A percentile compares a stretch with the other conserved stretches of the same genome.
phyloP scores from a whole-genome alignment of 1,140 invertebrate species.

The Dermatophagoides farinae region DNA sequence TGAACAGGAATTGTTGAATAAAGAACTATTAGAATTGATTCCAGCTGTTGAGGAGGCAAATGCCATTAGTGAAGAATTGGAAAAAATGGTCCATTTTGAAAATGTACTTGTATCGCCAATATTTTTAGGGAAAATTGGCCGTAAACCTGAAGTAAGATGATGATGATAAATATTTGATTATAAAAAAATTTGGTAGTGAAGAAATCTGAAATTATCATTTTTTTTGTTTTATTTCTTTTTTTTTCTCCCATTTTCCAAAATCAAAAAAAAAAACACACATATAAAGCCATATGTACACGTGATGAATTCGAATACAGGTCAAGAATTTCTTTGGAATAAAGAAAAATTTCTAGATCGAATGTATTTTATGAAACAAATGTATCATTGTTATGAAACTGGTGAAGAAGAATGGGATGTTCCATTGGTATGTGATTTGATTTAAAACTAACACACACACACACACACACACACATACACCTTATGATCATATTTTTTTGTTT shows the following conservation, averaged over 20 bases:
- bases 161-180: not conserved
- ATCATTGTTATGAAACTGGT: conserved; percentile 34
- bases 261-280: no score
- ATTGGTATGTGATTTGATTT: conserved; percentile 24
- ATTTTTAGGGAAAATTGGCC: conserved; percentile 32
- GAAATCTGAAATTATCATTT: no score
- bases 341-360: conserved; percentile 36
- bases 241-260: not conserved
- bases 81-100: conserved; percentile 37
- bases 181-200: no score
- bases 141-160: conserved; percentile 22
- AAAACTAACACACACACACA: no score
- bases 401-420: conserved; percentile 33
- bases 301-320: conserved; percentile 32
- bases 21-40: conserved; percentile 36
- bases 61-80: conserved; percentile 36
- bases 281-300: conserved; percentile 36
- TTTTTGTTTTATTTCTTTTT: not conserved
- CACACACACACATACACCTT: not conserved
- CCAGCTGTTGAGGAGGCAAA: conserved; percentile 39
- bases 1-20: conserved; percentile 26
- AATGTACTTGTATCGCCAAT: conserved; percentile 36
- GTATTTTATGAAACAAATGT: conserved; percentile 42
- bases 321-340: conserved; percentile 36
- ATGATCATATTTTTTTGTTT: not conserved